A percentile compares a stretch with the other conserved stretches of the same genome.
Evolutionary conservation across 2,888 invertebrate genomes (phyloP).

Genomic region (Epistrophe eligans): DNA sequence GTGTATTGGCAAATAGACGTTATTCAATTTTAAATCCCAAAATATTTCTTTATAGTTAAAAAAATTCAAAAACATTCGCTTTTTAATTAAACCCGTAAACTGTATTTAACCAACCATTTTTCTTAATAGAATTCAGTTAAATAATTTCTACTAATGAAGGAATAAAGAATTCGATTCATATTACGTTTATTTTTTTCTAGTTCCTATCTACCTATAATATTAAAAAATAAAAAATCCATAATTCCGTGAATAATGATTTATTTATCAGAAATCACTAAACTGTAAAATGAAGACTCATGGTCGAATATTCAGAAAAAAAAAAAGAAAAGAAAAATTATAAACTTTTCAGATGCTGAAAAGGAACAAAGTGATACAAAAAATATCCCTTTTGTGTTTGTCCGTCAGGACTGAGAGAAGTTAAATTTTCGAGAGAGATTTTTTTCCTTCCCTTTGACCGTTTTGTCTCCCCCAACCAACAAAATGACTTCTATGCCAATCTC

Average conservation of each 20-base stretch:
- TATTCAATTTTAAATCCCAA: no score
- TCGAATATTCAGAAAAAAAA: conserved; percentile 11
- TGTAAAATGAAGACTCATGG: conserved; percentile 66
- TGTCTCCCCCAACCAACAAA: not conserved
- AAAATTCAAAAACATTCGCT: not conserved
- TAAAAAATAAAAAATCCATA: conserved; percentile 12
- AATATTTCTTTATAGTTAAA: no score
- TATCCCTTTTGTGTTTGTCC: conserved; percentile 2
- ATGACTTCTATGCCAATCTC: not conserved
- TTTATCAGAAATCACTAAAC: conserved; percentile 70
- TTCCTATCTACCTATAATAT: not conserved
- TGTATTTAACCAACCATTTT: not conserved
- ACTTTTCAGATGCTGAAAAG: conserved; percentile 5
- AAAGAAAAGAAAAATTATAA: conserved; percentile 1
- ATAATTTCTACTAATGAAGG: not conserved
- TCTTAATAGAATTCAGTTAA: not conserved
- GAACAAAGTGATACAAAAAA: conserved; percentile 18
- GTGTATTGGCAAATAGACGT: no score
- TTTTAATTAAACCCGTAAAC: not conserved
- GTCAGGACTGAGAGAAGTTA: not conserved
- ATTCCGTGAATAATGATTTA: conserved; percentile 68
- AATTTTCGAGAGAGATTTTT: not conserved
- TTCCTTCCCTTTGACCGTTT: conserved; percentile 9
- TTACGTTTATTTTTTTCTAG: not conserved
- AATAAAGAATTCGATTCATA: not conserved